Evolutionary conservation across 2,888 invertebrate species (phyloP).

Genomic region (Caenorhabditis becei): DNA sequence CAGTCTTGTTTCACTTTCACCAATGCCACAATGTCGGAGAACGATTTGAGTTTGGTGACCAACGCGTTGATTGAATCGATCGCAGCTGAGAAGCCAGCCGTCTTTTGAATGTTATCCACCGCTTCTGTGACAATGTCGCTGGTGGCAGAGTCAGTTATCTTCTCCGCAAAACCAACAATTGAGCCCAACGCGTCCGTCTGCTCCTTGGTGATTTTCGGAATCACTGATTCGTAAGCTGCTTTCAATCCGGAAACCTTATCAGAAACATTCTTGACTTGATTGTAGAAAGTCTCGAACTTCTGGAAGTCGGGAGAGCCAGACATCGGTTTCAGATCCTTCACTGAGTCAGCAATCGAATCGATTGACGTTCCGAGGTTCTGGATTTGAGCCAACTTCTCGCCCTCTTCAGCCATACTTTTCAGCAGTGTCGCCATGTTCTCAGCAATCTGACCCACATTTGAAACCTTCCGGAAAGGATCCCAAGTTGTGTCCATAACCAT

Average conservation of each 20-base stretch:
- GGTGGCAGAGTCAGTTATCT: too few species aligned
- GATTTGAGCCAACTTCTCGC: background rate
- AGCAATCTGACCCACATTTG: background rate
- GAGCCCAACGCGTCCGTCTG: background rate
- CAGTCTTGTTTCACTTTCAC: background rate
- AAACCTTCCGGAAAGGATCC: background rate
- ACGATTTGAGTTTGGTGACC: background rate
- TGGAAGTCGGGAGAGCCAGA: background rate
- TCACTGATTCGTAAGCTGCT: background rate
- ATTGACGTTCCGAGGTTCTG: background rate
- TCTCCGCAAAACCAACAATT: background rate
- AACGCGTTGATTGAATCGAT: too few species aligned
- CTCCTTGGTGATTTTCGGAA: background rate
- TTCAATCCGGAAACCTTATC: background rate
- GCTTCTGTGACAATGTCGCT: background rate
- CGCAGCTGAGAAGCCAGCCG: background rate
- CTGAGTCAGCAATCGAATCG: background rate
- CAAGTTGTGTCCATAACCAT: background rate
- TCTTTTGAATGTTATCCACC: background rate
- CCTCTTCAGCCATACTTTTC: slow-evolving; percentile 3
- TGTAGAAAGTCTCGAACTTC: background rate
- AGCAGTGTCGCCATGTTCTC: background rate
- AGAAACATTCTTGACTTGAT: background rate
- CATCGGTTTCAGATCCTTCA: background rate
- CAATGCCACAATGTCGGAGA: background rate